phyloP scores from a whole-genome alignment of 1,140 invertebrate species.

The Mylabris phalerata region DNA sequence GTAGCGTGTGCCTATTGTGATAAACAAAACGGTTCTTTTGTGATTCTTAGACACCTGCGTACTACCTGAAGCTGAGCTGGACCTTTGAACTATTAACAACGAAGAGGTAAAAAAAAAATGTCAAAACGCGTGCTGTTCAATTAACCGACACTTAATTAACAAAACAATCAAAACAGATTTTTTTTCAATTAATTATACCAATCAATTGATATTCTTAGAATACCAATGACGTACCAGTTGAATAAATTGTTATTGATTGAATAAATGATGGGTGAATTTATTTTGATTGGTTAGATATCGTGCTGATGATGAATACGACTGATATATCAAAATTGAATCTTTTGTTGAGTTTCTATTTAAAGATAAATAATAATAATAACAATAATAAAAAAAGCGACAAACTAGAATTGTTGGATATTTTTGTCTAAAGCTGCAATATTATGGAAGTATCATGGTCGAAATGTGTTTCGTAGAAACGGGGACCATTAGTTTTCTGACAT shows the following conservation, averaged over 20 bases:
- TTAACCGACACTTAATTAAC: too few relatives aligned
- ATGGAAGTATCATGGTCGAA: slow-evolving; percentile 11
- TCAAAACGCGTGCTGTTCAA: slow-evolving; percentile 1
- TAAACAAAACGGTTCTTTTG: neutral
- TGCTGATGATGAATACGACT: too few relatives aligned
- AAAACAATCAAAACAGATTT: too few relatives aligned
- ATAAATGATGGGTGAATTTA: too few relatives aligned
- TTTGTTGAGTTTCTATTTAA: too few relatives aligned
- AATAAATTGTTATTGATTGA: too few relatives aligned
- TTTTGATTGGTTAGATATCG: too few relatives aligned
- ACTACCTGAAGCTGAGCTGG: slow-evolving; percentile 14
- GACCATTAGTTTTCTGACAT: slow-evolving; percentile 12
- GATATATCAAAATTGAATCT: too few relatives aligned
- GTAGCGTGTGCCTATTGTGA: slow-evolving; percentile 11
- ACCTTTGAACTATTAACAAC: slow-evolving; percentile 4
- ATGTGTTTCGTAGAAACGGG: slow-evolving; percentile 11
- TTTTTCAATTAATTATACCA: too few relatives aligned
- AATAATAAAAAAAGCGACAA: neutral
- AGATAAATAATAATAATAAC: neutral
- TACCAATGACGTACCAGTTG: too few relatives aligned
- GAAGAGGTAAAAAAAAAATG: neutral
- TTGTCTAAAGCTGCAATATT: slow-evolving; percentile 1
- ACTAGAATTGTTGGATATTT: slow-evolving; percentile 1
- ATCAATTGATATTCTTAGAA: too few relatives aligned
- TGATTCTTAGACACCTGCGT: slow-evolving; percentile 2